These are phyloP conservation scores for Balanococcus diminutus DNA, from an alignment of 2,888 invertebrate genomes.

Conservation along the genomic window DNA sequence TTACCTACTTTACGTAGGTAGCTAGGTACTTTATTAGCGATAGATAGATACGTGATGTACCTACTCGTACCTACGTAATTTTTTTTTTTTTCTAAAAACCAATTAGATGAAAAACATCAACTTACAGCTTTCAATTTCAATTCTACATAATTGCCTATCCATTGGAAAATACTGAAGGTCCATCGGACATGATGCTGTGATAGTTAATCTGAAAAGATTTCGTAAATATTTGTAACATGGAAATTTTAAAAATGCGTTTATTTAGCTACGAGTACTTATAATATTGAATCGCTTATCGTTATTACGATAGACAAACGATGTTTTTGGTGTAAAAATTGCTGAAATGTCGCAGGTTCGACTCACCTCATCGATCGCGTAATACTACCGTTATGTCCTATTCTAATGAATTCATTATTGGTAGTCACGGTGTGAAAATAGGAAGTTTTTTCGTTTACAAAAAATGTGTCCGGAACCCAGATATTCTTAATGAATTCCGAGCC, in stretches of 20 bases:
- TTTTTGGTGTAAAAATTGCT: too few species aligned
- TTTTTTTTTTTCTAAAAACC: background rate
- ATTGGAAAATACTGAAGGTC: constrained; percentile 95
- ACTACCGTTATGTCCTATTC: constrained; percentile 93
- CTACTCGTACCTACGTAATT: too few species aligned
- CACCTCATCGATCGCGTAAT: constrained; percentile 95
- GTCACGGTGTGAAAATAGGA: constrained; percentile 99
- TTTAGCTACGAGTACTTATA: background rate
- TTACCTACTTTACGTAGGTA: too few species aligned
- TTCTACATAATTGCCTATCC: constrained; percentile 92
- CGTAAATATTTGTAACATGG: background rate
- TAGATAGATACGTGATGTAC: too few species aligned
- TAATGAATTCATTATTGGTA: constrained; percentile 98
- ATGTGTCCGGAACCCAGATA: constrained; percentile 99
- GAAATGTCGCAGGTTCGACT: constrained; percentile 62
- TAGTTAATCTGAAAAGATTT: constrained; percentile 77
- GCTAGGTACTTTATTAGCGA: too few species aligned
- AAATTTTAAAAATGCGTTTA: background rate
- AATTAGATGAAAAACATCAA: constrained; percentile 62
- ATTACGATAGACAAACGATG: background rate
- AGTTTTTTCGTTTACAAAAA: constrained; percentile 99
- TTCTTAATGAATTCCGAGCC: constrained; percentile 95
- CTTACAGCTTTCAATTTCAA: constrained; percentile 98
- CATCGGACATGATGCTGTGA: constrained; percentile 95
- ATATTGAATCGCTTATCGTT: background rate